Base-by-base conservation (phyloP, 2,888 invertebrate genomes). In the Pardosa pseudoannulata region DNA sequence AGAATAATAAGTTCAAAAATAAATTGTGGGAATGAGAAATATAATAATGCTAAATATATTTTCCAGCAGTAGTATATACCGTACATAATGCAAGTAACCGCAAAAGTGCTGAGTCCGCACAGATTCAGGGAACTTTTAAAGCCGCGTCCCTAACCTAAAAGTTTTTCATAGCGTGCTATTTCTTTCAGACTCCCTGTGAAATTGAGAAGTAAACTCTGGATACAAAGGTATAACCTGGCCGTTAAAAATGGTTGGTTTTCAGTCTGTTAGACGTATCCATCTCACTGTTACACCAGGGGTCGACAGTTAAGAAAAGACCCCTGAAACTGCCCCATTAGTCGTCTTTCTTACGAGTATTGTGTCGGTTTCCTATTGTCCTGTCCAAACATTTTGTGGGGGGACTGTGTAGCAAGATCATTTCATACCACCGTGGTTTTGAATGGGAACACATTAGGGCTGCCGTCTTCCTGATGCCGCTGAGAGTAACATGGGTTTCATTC, bases 381-480 rank as follows among this genome's bases (percentile, higher is more conserved):
- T 67, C 36, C 67, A 79, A 85, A 79, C 70, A 68, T 56, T 79
- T 68, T 76, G 46, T 28, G n/a, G 74, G n/a, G 74, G 39, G 67
- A 74, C 68, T 41, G 46, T 68, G 36, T 32, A 46, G 41, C 28
- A 76, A 64, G 78, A 79, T 68, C 85, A 85, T 85, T 85, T 79
- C 78, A 79, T 79, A 85, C 68, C 41, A 27, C 64, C 31, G 68
- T 79, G 85, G 73, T 79, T 85, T 85, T 79, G 39, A 85, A 85
- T 85, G 31, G 67, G 7, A 7, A 31, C 27, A 16, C 27, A 65
- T 50, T 23, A 73, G 80, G 80, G 73, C 73, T 80, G 16, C 41
- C 16, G 41, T 16, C 16, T 46, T 46, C 16, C 16, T 46, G 41
- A 46, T 46, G 16, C 16, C 41, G 2, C 16, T 2, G 9, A 46